Percentiles rank a stretch among this genome's conserved stretches.
phyloP scores from a whole-genome alignment of 2,797 vertebrate genomes.

The Decapterus maruadsi region DNA sequence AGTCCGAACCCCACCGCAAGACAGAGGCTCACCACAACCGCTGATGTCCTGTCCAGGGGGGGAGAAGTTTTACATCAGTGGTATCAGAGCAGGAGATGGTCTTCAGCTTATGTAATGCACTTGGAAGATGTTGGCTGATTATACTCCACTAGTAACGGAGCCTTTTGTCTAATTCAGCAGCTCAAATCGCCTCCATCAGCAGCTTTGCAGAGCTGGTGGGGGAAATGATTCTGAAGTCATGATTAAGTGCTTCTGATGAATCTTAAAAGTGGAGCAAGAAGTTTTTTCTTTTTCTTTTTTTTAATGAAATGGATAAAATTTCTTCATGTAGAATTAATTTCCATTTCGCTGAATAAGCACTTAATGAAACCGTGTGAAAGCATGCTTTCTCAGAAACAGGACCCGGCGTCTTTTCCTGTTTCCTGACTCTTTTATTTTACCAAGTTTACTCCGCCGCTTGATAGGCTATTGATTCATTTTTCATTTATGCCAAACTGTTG shows the following conservation, averaged over 20 bases:
- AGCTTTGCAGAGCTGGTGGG: constrained; percentile 7
- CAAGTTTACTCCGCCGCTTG: too few species aligned
- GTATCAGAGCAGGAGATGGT: constrained; percentile 39
- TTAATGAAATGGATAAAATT: not conserved
- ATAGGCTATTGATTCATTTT: too few species aligned
- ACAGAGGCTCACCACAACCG: constrained; percentile 57
- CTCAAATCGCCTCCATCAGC: constrained; percentile 41
- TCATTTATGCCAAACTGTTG: not conserved
- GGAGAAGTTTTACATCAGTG: constrained; percentile 34
- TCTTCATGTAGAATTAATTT: not conserved
- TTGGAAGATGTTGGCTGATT: constrained; percentile 41
- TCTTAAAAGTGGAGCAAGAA: not conserved
- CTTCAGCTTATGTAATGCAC: constrained; percentile 39
- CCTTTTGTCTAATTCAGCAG: constrained; percentile 33
- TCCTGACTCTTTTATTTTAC: too few species aligned
- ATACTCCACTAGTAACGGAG: constrained; percentile 15
- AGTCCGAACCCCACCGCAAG: constrained; percentile 25
- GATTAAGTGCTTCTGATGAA: not conserved
- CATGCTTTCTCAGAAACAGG: not conserved
- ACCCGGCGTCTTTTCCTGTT: too few species aligned
- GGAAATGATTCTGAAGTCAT: not conserved
- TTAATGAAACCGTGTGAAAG: not conserved
- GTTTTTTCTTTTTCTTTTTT: not conserved
- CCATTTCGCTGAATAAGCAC: not conserved
- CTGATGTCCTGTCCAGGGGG: constrained; percentile 40